A percentile compares a stretch with the other conserved stretches of the same genome.
Evolutionary conservation across 2,888 invertebrate genomes (phyloP).

Genomic region (Lepeophtheirus nordmannii): DNA sequence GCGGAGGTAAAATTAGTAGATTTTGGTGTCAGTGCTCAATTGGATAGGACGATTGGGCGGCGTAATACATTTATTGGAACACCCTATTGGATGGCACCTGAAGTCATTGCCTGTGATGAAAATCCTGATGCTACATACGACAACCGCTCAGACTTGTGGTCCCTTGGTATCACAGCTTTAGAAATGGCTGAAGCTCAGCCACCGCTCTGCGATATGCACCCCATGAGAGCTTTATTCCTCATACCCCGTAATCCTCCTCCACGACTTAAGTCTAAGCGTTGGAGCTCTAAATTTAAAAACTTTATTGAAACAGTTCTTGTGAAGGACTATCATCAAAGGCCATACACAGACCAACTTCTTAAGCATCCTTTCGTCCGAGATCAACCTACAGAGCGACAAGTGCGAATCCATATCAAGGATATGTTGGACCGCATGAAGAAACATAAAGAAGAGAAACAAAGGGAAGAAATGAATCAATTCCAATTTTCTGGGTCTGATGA

Average conservation of each 20-base stretch:
- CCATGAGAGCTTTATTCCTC: conserved; percentile 95
- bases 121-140: conserved; percentile 99
- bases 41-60: conserved; percentile 95
- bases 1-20: conserved; percentile 81
- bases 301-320: conserved; percentile 97
- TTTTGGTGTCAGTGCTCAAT: conserved; percentile 96
- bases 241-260: conserved; percentile 97
- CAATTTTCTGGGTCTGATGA: conserved; percentile 57
- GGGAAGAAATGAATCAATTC: conserved; percentile 28
- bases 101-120: conserved; percentile 96
- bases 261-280: conserved; percentile 78
- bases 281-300: conserved; percentile 92
- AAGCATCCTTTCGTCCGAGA: conserved; percentile 96
- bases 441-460: conserved; percentile 38
- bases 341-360: conserved; percentile 91
- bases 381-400: conserved; percentile 94
- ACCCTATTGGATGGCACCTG: conserved; percentile 97
- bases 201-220: conserved; percentile 96
- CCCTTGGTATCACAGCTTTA: conserved; percentile 78
- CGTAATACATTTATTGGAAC: conserved; percentile 98
- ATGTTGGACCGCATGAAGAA: conserved; percentile 96
- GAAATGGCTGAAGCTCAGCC: conserved; percentile 99
- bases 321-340: conserved; percentile 96
- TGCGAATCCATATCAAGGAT: conserved; percentile 94
- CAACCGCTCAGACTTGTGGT: conserved; percentile 56